Evolutionary conservation across 2,113 vertebrate genomes (phyloP), one percentile per base, ranked within the genome.

Genomic region (Panthera uncia): DNA sequence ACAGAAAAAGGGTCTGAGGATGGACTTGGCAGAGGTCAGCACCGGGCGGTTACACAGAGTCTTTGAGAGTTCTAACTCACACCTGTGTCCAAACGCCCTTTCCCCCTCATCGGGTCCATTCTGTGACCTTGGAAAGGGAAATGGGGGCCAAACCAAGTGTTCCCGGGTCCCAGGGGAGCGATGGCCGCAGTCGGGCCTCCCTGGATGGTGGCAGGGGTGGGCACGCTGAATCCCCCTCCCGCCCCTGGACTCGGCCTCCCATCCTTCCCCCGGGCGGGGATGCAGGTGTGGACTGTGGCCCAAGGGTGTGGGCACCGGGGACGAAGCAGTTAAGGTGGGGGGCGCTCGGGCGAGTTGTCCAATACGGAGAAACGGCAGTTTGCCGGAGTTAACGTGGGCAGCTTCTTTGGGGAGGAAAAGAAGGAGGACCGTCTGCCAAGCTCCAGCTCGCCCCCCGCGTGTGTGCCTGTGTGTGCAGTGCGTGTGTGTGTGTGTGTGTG

Each of bases 361-460:
- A 92, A 89, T 66, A 52, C 82, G 5, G 38, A 93, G 81, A 90
- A 91, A 45, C 92, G 69, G 97, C 96, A 96, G 97, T 96, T 94
- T 80, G 82, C 86, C 16, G 25, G 95, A 98, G 97, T 97, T 95
- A 92, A 97, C 97, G 97, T 98, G 97, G 98, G 97, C 97, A 95
- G 97, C 94, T 78, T 50, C 95, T 92, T 61, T 36, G 89, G 95
- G 84, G 52, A 94, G 89, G 91, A 45, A 36, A 96, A 87, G 91
- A 91, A 96, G 96, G 55, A 94, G 92, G 50, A 65, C 92, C 41
- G 92, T 83, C 95, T 96, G 98, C 97, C 91, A 83, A 84, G 96
- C 97, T 89, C 89, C 86, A 71, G 96, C 94, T 98, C 89, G 85
- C 91, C 96, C 94, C 96, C 90, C 96, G 94, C 89, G 93, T 81